Conservation (phyloP, 1,140 invertebrate genomes). For the Mycetomoellerius zeteki region DNA sequence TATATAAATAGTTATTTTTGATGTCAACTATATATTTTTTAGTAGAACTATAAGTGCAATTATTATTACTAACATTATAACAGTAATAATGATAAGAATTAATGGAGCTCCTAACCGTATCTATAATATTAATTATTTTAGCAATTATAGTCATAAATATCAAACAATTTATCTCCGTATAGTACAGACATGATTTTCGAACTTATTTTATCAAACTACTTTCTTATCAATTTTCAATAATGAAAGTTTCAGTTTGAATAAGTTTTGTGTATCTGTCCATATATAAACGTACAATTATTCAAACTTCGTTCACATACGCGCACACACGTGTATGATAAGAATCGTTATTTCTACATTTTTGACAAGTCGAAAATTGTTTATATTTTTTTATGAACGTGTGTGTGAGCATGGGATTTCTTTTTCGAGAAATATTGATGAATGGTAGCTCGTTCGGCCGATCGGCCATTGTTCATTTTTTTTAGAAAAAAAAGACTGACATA, state of each 20-base stretch:
- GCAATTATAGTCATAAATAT: too few species aligned
- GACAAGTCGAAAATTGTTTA: slow-evolving; percentile 23
- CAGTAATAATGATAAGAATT: too few species aligned
- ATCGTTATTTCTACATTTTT: not conserved
- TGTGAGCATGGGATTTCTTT: not conserved
- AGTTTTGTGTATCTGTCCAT: not conserved
- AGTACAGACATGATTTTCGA: not conserved
- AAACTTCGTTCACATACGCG: not conserved
- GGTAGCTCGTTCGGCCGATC: slow-evolving; percentile 1
- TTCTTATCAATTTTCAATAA: not conserved
- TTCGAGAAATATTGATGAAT: slow-evolving; percentile 58
- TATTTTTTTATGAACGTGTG: not conserved
- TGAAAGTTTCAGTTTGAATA: not conserved
- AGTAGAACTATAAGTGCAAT: too few species aligned
- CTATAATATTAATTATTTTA: too few species aligned
- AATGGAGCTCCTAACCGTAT: too few species aligned
- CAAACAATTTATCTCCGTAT: not conserved
- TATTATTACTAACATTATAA: too few species aligned
- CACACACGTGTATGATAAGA: not conserved
- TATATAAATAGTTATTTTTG: too few species aligned
- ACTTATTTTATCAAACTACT: not conserved
- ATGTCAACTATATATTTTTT: too few species aligned
- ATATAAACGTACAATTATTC: not conserved
- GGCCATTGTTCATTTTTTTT: not conserved
- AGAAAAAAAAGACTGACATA: not conserved